Conservation (phyloP, 1,140 invertebrate genomes). For the Meteorus sp. region DNA sequence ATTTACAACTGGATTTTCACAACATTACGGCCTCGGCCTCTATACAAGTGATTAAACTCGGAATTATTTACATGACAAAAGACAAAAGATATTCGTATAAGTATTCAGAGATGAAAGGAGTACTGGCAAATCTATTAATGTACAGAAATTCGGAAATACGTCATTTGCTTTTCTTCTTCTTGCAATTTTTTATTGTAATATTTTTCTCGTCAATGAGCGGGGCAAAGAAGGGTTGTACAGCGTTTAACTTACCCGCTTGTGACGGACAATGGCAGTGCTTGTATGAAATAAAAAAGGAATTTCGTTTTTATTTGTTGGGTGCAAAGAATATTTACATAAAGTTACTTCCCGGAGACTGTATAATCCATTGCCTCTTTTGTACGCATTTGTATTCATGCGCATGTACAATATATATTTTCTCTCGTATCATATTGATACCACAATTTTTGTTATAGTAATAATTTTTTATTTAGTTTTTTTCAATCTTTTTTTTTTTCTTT, state of each 20-base stretch:
- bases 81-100: background rate
- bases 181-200: background rate
- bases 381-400: background rate
- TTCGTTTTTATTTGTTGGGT: background rate
- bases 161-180: background rate
- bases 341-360: background rate
- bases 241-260: background rate
- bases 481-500: conserved; percentile 21
- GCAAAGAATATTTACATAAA: conserved; percentile 8
- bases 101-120: background rate
- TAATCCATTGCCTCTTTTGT: background rate
- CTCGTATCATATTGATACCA: conserved; percentile 6
- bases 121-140: conserved; percentile 4
- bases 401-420: background rate
- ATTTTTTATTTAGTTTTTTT: conserved; percentile 19
- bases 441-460: conserved; percentile 1
- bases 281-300: background rate
- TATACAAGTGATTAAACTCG: conserved; percentile 15
- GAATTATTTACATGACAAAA: conserved; percentile 14
- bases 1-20: background rate
- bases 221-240: background rate
- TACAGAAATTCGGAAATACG: conserved; percentile 23
- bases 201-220: background rate
- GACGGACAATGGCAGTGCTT: conserved; percentile 11
- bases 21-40: conserved; percentile 9